Base-by-base conservation (phyloP, 2,113 vertebrate genomes). In the Sinocyclocheilus rhinocerous region DNA sequence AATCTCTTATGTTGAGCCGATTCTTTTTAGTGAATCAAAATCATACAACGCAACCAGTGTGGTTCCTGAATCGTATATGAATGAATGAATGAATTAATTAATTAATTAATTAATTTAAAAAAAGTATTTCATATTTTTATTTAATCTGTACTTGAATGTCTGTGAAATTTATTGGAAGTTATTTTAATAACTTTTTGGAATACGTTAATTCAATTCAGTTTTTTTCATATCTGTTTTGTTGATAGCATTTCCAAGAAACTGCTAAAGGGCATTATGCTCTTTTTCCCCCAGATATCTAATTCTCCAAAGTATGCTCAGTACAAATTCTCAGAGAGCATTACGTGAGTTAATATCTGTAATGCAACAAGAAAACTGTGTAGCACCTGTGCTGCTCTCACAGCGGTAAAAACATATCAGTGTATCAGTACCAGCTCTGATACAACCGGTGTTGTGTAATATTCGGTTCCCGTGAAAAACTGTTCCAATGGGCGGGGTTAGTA, bases 391-490 rank as follows among this genome's bases (percentile, higher is more conserved):
- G 20, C 69, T 63, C 57, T 39, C 22, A 73, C 45, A 82, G 36
- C 20, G 5, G 61, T 45, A 59, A 87, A 85, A 67, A 61, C 76
- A 67, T 83, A 87, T 89, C 88, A 87, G 79, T 83, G 39, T 81
- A 67, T 24, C 65, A 50, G 16, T 83, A 89, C 85, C 77, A 87
- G 86, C 63, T 75, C 59, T 15, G 48, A 75, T 75, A 24, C 4
- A 11, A 42, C 77, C n/a, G n/a, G n/a, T n/a, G n/a, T n/a, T n/a
- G n/a, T n/a, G n/a, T n/a, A n/a, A n/a, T n/a, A n/a, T n/a, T n/a
- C n/a, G n/a, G n/a, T n/a, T n/a, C n/a, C n/a, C n/a, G n/a, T n/a
- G n/a, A n/a, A n/a, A n/a, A n/a, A n/a, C n/a, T n/a, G n/a, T n/a
- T n/a, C n/a, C n/a, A n/a, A n/a, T n/a, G n/a, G n/a, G n/a, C n/a